Evolutionary conservation across 1,140 invertebrate genomes (phyloP).

Genomic region (Anadara kagoshimensis): DNA sequence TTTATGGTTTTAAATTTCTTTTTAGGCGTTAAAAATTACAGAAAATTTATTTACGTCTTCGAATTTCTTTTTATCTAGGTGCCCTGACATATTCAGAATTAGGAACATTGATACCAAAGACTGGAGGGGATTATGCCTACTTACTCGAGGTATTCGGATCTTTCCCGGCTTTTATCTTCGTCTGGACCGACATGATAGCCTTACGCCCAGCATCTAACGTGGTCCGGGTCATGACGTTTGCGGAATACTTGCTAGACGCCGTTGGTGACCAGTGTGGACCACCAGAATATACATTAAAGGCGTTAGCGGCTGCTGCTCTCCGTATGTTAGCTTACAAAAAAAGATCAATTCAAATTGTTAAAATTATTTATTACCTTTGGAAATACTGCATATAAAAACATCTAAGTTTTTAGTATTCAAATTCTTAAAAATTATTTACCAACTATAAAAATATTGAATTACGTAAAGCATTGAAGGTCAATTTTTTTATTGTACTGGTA

Average conservation of each 20-base stretch:
- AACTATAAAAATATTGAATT: too few species aligned
- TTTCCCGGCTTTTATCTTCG: conserved; percentile 25
- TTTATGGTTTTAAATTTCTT: too few species aligned
- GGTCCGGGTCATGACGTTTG: conserved; percentile 14
- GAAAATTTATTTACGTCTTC: too few species aligned
- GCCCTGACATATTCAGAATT: conserved; percentile 88
- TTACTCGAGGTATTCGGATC: conserved; percentile 53
- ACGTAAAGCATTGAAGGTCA: too few species aligned
- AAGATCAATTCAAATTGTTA: too few species aligned
- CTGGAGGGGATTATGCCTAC: conserved; percentile 65
- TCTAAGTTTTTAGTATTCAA: too few species aligned
- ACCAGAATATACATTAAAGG: neutral
- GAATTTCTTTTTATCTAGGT: conserved; percentile 75
- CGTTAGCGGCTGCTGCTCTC: conserved; percentile 1
- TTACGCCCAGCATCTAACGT: conserved; percentile 1
- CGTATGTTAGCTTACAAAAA: conserved; percentile 1
- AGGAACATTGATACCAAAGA: conserved; percentile 78
- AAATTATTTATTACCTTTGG: too few species aligned
- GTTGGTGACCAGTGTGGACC: conserved; percentile 15
- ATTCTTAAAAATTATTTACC: too few species aligned
- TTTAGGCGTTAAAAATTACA: too few species aligned
- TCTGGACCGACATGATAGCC: conserved; percentile 4
- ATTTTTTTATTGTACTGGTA: too few species aligned
- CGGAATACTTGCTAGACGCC: conserved; percentile 14
- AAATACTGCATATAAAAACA: too few species aligned